A percentile compares a stretch with the other conserved stretches of the same genome.
phyloP scores from a whole-genome alignment of 1,140 invertebrate genomes.

The Drosophila repleta region DNA sequence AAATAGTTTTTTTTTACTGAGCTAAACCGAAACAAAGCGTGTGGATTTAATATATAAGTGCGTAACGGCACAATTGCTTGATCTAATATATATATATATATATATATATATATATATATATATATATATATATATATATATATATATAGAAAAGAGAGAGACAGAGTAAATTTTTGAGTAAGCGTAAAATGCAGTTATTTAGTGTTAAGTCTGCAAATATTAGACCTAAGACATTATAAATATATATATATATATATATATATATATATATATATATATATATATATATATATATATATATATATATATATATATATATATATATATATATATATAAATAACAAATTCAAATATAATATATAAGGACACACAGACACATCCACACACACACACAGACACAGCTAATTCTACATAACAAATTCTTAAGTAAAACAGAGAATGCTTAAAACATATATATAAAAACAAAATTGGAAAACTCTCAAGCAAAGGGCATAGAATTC shows the following conservation, averaged over 20 bases:
- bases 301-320: slow-evolving; percentile 56
- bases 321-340: slow-evolving; percentile 47
- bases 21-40: background rate
- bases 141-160: background rate
- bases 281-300: slow-evolving; percentile 49
- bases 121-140: background rate
- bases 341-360: slow-evolving; percentile 29
- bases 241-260: slow-evolving; percentile 47
- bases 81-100: slow-evolving; percentile 6
- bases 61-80: slow-evolving; percentile 11
- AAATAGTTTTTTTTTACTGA: slow-evolving; percentile 12
- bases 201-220: slow-evolving; percentile 81
- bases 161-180: slow-evolving; percentile 32
- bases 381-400: slow-evolving; percentile 4
- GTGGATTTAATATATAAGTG: slow-evolving; percentile 24
- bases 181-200: slow-evolving; percentile 81
- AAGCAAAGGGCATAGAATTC: slow-evolving; percentile 20
- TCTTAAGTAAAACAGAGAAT: slow-evolving; percentile 39
- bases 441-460: slow-evolving; percentile 37
- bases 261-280: slow-evolving; percentile 60
- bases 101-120: background rate
- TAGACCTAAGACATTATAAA: slow-evolving; percentile 61
- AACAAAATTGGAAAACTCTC: slow-evolving; percentile 12
- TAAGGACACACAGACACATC: slow-evolving; percentile 1
- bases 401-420: slow-evolving; percentile 20